Evolutionary conservation across 2,113 vertebrate species (phyloP).

Genomic region (Psittacara wagleri): DNA sequence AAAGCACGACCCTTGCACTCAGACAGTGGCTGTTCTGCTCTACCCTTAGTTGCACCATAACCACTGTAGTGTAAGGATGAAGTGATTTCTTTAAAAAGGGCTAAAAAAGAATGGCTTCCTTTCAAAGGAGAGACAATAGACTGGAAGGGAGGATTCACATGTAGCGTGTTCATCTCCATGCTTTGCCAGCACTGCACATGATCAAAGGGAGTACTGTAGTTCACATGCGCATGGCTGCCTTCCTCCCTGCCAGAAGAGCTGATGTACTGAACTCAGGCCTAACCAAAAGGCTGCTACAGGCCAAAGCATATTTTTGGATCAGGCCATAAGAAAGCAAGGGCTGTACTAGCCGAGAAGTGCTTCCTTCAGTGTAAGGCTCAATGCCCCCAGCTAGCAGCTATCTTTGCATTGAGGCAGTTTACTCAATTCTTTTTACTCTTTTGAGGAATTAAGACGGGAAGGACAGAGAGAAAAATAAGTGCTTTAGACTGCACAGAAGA

Average conservation of each 20-base stretch:
- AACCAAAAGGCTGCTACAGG: neutral
- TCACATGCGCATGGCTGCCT: neutral
- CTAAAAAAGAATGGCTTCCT: constrained; percentile 31
- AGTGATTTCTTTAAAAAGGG: neutral
- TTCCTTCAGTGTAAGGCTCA: neutral
- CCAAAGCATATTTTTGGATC: neutral
- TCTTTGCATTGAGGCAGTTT: neutral
- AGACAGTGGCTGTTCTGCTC: neutral
- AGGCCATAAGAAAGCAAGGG: neutral
- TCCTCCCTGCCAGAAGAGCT: neutral
- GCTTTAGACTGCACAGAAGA: constrained; percentile 55
- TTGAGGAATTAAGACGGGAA: neutral
- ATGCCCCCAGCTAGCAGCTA: neutral
- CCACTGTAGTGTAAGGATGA: constrained; percentile 1
- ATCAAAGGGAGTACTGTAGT: neutral
- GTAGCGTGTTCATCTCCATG: neutral
- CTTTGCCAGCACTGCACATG: neutral
- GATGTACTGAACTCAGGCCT: neutral
- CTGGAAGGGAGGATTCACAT: neutral
- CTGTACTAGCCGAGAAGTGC: neutral
- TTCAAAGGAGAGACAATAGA: neutral
- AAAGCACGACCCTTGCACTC: neutral
- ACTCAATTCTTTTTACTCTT: neutral
- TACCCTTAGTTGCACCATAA: neutral
- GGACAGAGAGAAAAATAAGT: constrained; percentile 25